Conservation (phyloP, 2,797 vertebrate genomes). For the Onychomys torridus region DNA sequence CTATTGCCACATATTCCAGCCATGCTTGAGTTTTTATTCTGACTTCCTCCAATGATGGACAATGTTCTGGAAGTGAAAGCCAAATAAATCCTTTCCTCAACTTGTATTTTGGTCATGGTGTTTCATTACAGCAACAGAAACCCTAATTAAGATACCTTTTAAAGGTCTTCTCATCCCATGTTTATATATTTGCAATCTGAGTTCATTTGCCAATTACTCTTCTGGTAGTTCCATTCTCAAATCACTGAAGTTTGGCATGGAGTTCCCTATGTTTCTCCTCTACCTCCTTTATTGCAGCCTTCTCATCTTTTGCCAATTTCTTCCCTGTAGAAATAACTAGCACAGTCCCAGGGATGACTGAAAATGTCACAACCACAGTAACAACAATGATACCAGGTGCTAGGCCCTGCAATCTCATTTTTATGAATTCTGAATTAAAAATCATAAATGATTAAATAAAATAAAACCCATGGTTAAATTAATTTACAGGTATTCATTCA, state of each 20-base stretch:
- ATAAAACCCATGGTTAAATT: background rate
- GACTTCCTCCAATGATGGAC: background rate
- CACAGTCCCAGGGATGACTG: background rate
- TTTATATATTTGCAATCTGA: constrained; percentile 5
- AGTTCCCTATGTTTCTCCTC: constrained; percentile 90
- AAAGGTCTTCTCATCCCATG: background rate
- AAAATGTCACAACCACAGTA: background rate
- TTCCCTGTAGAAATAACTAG: constrained; percentile 86
- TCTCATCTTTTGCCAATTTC: constrained; percentile 86
- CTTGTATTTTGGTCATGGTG: background rate
- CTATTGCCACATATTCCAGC: background rate
- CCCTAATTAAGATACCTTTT: background rate
- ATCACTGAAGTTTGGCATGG: constrained; percentile 68
- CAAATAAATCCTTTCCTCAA: background rate
- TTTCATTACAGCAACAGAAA: background rate
- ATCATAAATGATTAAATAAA: constrained; percentile 46
- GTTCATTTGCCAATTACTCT: constrained; percentile 58
- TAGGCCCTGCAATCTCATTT: constrained; percentile 4
- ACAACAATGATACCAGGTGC: background rate
- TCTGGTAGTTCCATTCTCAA: constrained; percentile 59
- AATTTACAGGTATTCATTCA: background rate
- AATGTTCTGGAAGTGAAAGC: background rate
- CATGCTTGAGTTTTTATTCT: background rate
- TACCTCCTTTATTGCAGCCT: constrained; percentile 93
- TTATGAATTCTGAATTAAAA: constrained; percentile 49